Conservation (phyloP, 2,888 invertebrate genomes). For the Machimus atricapillus region DNA sequence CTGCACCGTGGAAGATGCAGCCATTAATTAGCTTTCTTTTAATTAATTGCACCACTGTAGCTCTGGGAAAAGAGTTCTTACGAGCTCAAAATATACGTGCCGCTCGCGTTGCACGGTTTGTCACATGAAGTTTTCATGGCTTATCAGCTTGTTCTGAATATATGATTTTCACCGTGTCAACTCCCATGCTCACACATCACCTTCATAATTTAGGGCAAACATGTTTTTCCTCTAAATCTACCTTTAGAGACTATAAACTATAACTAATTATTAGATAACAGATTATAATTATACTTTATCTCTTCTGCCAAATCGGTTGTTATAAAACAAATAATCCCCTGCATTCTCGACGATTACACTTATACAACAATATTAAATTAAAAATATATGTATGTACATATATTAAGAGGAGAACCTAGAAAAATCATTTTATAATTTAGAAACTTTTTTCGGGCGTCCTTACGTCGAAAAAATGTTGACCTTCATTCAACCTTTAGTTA, state of each 20-base stretch:
- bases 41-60: not conserved
- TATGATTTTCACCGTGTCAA: not conserved
- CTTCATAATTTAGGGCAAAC: not conserved
- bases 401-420: too few relatives aligned
- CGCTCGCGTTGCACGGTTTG: not conserved
- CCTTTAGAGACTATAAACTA: not conserved
- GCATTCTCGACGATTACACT: too few relatives aligned
- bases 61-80: not conserved
- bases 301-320: too few relatives aligned
- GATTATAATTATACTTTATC: too few relatives aligned
- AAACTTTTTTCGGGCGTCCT: too few relatives aligned
- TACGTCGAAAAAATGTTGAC: too few relatives aligned
- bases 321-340: too few relatives aligned
- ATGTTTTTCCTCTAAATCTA: not conserved
- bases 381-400: too few relatives aligned
- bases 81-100: not conserved
- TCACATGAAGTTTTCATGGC: not conserved
- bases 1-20: not conserved
- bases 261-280: too few relatives aligned
- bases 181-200: not conserved
- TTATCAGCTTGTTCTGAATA: not conserved
- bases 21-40: conserved; percentile 24
- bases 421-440: too few relatives aligned
- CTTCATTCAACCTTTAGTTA: too few relatives aligned
- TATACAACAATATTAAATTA: too few relatives aligned